Conservation (phyloP, 2,113 vertebrate species). For the Tragelaphus buxtoni region DNA sequence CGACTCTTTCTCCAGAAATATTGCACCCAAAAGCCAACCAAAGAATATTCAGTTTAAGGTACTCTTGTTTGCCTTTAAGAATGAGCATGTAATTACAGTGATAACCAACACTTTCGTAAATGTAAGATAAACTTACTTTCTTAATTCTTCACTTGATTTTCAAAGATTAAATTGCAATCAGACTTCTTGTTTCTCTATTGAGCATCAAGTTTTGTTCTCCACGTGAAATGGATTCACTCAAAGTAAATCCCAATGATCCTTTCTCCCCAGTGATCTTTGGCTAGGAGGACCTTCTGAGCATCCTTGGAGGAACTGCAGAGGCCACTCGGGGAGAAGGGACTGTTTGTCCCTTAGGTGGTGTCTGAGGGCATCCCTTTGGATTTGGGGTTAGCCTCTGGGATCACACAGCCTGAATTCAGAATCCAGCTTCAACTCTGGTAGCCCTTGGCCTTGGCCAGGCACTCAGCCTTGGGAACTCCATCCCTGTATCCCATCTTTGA, state of each 20-base stretch:
- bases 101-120: not conserved
- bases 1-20: not conserved
- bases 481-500: not conserved
- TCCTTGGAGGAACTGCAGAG: not conserved
- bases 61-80: not conserved
- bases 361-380: not conserved
- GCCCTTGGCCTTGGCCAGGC: not conserved
- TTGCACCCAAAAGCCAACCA: not conserved
- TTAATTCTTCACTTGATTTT: slow-evolving; percentile 26
- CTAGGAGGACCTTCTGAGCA: not conserved
- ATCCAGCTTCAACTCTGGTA: not conserved
- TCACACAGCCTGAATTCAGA: not conserved
- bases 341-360: not conserved
- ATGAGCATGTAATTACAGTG: not conserved
- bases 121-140: not conserved
- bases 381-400: not conserved
- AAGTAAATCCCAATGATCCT: not conserved
- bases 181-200: not conserved
- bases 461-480: not conserved
- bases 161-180: not conserved
- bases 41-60: not conserved
- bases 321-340: not conserved
- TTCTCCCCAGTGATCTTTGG: not conserved
- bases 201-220: not conserved
- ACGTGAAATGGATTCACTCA: not conserved